phyloP scores from a whole-genome alignment of 2,888 invertebrate genomes.

The Tenodera sinensis region DNA sequence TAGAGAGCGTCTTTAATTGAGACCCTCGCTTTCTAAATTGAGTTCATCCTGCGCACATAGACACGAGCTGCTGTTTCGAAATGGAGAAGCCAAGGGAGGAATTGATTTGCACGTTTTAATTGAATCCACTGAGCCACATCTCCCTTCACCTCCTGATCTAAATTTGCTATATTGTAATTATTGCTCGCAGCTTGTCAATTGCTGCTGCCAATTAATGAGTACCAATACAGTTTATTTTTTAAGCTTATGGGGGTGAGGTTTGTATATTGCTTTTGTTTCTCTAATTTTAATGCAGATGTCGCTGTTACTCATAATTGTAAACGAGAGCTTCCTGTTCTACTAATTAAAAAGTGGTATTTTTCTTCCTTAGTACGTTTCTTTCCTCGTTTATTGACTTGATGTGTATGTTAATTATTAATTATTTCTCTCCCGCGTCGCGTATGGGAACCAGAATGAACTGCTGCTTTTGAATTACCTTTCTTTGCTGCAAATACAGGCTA shows the following conservation, averaged over 20 bases:
- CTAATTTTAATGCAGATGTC: background rate
- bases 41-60: too few species aligned
- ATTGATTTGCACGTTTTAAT: background rate
- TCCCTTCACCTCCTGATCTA: background rate
- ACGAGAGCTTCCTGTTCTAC: background rate
- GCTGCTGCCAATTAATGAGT: background rate
- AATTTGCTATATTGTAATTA: background rate
- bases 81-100: background rate
- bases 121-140: background rate
- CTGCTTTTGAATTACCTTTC: too few species aligned
- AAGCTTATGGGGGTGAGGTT: background rate
- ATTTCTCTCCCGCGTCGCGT: too few species aligned
- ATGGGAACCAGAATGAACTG: too few species aligned
- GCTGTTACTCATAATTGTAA: background rate
- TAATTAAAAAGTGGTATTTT: background rate
- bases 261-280: background rate
- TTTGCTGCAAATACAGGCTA: too few species aligned
- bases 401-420: too few species aligned
- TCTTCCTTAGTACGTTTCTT: background rate
- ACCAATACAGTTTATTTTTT: background rate
- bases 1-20: background rate
- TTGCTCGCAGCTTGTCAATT: background rate
- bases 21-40: too few species aligned
- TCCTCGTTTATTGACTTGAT: background rate
- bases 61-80: background rate